phyloP scores from a whole-genome alignment of 2,888 invertebrate species.

The Synanthedon myopaeformis region DNA sequence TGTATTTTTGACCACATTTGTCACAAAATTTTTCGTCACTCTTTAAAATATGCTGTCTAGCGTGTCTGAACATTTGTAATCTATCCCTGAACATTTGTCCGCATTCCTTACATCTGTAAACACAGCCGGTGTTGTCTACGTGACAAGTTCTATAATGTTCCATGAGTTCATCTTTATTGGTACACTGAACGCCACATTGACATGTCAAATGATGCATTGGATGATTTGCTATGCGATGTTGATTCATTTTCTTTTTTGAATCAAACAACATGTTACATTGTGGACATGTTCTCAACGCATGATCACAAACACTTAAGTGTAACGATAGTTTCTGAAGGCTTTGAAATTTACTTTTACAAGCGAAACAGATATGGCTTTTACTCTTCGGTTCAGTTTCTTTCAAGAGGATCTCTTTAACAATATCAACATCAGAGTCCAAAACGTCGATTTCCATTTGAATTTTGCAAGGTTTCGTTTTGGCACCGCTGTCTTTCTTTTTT shows the following conservation, averaged over 20 bases:
- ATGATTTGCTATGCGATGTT: slow-evolving; percentile 39
- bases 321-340: slow-evolving; percentile 39
- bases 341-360: slow-evolving; percentile 43
- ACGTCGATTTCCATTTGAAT: slow-evolving; percentile 52
- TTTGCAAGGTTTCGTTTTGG: slow-evolving; percentile 20
- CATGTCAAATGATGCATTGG: slow-evolving; percentile 23
- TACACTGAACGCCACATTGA: slow-evolving; percentile 41
- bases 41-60: slow-evolving; percentile 41
- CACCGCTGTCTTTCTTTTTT: slow-evolving; percentile 32
- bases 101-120: slow-evolving; percentile 54
- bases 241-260: slow-evolving; percentile 48
- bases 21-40: slow-evolving; percentile 41
- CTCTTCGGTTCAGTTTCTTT: slow-evolving; percentile 37
- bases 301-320: slow-evolving; percentile 50
- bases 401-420: slow-evolving; percentile 42
- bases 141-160: slow-evolving; percentile 43
- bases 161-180: slow-evolving; percentile 29
- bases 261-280: slow-evolving; percentile 47
- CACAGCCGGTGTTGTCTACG: slow-evolving; percentile 35
- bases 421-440: slow-evolving; percentile 47
- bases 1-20: slow-evolving; percentile 42
- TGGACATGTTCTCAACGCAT: slow-evolving; percentile 41
- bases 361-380: slow-evolving; percentile 37
- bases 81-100: slow-evolving; percentile 42
- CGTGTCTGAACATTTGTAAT: slow-evolving; percentile 47